phyloP scores from a whole-genome alignment of 92 coral and sea anemone genomes.

The Montipora capitata region DNA sequence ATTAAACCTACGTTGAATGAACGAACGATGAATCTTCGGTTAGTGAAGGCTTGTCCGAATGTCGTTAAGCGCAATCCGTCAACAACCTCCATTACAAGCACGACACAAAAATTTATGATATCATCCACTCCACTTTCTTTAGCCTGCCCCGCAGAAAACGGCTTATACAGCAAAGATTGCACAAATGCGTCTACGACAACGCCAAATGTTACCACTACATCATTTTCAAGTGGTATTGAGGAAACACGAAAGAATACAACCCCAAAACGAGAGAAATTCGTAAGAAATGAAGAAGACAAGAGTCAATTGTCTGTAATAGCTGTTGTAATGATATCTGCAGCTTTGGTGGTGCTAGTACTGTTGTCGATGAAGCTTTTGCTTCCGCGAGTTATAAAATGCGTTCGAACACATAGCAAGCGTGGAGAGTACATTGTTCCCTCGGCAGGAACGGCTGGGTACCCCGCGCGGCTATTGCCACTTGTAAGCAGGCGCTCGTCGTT shows the following conservation, averaged over 20 bases:
- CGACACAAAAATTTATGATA: not conserved
- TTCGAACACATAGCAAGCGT: conserved; percentile 90
- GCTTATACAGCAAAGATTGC: not conserved
- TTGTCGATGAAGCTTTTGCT: conserved; percentile 75
- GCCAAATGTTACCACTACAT: not conserved
- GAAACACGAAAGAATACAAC: not conserved
- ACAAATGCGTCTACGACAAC: not conserved
- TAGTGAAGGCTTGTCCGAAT: conserved; percentile 22
- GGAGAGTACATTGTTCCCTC: conserved; percentile 94
- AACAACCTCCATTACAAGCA: not conserved
- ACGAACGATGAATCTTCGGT: not conserved
- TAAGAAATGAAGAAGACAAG: not conserved
- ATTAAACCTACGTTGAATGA: not conserved
- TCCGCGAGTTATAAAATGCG: conserved; percentile 79
- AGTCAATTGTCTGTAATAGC: conserved; percentile 70
- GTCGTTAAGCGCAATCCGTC: not conserved
- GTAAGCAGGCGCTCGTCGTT: conserved; percentile 67
- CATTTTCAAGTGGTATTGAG: not conserved
- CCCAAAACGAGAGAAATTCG: not conserved
- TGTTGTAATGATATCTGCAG: conserved; percentile 75
- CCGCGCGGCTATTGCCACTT: conserved; percentile 83
- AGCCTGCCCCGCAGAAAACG: not conserved
- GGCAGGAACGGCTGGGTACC: conserved; percentile 77
- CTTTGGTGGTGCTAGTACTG: conserved; percentile 74
- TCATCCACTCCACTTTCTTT: not conserved